Percentiles rank a stretch among this genome's conserved stretches.
These are phyloP conservation scores for Todiramphus saurophagus DNA, from an alignment of 2,113 vertebrate species.

Conservation along the genomic window DNA sequence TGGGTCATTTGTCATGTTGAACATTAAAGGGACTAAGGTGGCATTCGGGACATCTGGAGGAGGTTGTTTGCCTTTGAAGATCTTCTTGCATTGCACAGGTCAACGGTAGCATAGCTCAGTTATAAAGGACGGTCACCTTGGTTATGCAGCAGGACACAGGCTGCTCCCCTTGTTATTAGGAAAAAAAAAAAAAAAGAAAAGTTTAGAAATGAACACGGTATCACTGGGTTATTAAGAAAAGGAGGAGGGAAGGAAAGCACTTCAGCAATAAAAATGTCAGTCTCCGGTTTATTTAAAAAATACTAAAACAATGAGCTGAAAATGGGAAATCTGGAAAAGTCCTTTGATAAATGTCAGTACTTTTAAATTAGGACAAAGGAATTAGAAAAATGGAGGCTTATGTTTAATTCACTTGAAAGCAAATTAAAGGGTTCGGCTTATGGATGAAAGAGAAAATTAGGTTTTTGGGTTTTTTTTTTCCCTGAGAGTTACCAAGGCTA, in stretches of 20 bases:
- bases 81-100: neutral
- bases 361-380: constrained; percentile 66
- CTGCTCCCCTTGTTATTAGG: neutral
- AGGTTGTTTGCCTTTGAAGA: neutral
- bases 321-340: constrained; percentile 1
- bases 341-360: constrained; percentile 45
- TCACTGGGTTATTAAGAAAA: neutral
- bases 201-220: neutral
- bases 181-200: neutral
- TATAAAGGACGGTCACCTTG: neutral
- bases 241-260: neutral
- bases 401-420: constrained; percentile 67
- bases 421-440: constrained; percentile 60
- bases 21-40: neutral
- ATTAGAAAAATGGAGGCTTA: constrained; percentile 62
- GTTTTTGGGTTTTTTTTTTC: constrained; percentile 2
- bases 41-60: neutral
- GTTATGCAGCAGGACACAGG: neutral
- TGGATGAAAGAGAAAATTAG: constrained; percentile 63
- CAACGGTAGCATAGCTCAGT: rapidly evolving
- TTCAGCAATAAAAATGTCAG: constrained; percentile 16
- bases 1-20: rapidly evolving
- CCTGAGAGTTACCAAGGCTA: constrained; percentile 63
- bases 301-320: constrained; percentile 37
- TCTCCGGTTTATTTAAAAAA: neutral